phyloP scores from a whole-genome alignment of 1,140 invertebrate species.

The Eupristina koningsbergeri region DNA sequence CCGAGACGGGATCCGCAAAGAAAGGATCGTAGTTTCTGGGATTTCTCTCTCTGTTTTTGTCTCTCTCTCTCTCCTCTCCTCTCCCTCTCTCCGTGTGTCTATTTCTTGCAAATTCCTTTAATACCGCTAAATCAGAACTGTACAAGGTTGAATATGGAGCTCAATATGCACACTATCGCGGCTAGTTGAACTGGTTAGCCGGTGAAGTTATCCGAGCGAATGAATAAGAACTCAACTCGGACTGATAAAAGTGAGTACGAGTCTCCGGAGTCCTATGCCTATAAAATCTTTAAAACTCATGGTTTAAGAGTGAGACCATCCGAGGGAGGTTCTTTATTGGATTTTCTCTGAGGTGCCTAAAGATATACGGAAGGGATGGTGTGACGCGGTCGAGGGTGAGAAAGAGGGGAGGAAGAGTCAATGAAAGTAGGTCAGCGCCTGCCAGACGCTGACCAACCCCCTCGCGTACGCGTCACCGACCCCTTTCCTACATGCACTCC shows the following conservation, averaged over 20 bases:
- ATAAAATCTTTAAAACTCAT: neutral
- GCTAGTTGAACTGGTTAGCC: conserved; percentile 53
- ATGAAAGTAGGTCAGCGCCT: conserved; percentile 35
- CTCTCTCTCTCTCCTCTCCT: too few species aligned
- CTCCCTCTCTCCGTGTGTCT: too few species aligned
- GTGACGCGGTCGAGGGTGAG: neutral
- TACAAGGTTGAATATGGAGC: conserved; percentile 23
- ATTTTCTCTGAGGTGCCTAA: too few species aligned
- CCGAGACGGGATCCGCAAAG: neutral
- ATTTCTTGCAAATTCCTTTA: neutral
- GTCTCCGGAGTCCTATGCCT: neutral
- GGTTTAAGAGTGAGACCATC: too few species aligned
- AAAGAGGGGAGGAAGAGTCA: neutral
- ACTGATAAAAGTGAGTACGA: neutral
- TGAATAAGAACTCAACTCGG: neutral
- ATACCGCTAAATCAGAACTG: neutral
- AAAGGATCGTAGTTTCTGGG: neutral
- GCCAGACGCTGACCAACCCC: conserved; percentile 38
- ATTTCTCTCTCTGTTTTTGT: neutral
- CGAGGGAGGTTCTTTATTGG: too few species aligned
- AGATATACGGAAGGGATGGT: neutral
- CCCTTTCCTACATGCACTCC: neutral
- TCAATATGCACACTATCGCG: neutral
- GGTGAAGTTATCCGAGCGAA: conserved; percentile 43
- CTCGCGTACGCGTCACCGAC: conserved; percentile 36